phyloP scores from a whole-genome alignment of 2,113 vertebrate genomes.

The Bubo bubo region DNA sequence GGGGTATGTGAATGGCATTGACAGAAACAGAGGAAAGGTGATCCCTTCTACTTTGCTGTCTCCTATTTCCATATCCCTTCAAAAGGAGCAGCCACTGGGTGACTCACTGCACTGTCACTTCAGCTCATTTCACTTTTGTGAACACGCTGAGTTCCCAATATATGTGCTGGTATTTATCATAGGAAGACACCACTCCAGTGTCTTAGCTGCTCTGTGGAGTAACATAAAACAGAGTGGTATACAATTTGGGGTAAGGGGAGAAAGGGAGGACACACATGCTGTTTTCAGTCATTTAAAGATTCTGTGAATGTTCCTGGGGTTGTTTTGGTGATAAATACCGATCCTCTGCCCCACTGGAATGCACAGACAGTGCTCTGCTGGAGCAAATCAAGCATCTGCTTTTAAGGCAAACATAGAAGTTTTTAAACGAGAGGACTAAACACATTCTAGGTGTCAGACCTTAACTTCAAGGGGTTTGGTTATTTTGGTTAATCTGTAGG shows the following conservation, averaged over 20 bases:
- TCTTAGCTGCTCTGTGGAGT: background rate
- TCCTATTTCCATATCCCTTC: background rate
- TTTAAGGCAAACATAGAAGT: background rate
- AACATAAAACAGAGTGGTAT: background rate
- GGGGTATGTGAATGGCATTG: background rate
- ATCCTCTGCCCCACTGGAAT: background rate
- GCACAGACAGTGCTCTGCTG: background rate
- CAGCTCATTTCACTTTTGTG: background rate
- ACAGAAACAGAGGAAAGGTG: background rate
- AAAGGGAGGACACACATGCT: background rate
- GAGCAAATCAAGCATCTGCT: background rate
- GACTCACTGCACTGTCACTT: background rate
- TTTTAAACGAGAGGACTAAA: background rate
- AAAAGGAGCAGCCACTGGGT: background rate
- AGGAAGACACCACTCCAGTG: background rate
- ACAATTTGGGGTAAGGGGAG: background rate
- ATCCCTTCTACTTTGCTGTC: background rate
- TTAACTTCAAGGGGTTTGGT: background rate
- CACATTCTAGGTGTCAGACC: background rate
- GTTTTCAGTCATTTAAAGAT: background rate
- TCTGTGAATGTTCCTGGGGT: background rate
- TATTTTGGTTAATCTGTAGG: slow-evolving; percentile 6
- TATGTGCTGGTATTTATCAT: background rate
- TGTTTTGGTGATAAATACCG: background rate
- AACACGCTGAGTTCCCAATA: background rate